Evolutionary conservation across 2,113 vertebrate genomes (phyloP).

Genomic region (Oreochromis aureus): DNA sequence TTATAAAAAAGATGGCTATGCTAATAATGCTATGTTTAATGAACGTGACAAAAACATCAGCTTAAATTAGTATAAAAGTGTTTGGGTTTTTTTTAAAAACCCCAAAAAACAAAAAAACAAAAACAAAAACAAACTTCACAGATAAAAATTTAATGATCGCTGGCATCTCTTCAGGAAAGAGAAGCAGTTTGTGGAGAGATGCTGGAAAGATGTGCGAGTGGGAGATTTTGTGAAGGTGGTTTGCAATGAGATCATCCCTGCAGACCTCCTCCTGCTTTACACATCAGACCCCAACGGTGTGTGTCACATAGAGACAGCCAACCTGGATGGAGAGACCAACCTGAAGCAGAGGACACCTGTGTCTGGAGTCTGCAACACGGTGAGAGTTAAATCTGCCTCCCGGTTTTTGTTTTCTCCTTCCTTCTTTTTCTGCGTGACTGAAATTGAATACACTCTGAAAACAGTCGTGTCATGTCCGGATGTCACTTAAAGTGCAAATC

Average conservation of each 20-base stretch:
- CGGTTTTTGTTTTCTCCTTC: neutral
- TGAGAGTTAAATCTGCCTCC: constrained; percentile 15
- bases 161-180: constrained; percentile 65
- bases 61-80: neutral
- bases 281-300: constrained; percentile 82
- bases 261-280: constrained; percentile 86
- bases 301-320: constrained; percentile 88
- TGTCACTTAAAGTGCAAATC: neutral
- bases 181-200: constrained; percentile 70
- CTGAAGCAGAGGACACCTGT: constrained; percentile 82
- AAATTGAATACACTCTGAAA: neutral
- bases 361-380: constrained; percentile 44
- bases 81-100: neutral
- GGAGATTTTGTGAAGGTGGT: constrained; percentile 88
- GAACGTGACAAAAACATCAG: neutral
- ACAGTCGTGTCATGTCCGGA: neutral
- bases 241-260: constrained; percentile 87
- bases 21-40: neutral
- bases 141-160: neutral
- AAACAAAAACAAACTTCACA: neutral
- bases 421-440: neutral
- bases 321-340: constrained; percentile 92
- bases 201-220: constrained; percentile 88
- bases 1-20: neutral
- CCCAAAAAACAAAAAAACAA: neutral